Evolutionary conservation across 2,113 vertebrate genomes (phyloP).

Genomic region (Odocoileus hemionus): DNA sequence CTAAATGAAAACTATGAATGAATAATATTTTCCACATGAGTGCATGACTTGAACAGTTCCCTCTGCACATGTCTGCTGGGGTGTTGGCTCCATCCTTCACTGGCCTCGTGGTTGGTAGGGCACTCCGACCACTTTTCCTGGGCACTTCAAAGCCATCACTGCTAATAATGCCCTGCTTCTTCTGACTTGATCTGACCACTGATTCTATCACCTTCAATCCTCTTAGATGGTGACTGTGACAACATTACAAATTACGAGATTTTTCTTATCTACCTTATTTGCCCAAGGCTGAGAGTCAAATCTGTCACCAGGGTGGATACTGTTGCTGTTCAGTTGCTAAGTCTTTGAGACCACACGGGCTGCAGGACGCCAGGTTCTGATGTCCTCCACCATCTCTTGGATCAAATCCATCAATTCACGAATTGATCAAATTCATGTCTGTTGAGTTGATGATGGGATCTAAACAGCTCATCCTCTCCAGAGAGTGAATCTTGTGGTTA

Average conservation of each 20-base stretch:
- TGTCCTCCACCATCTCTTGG: background rate
- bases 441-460: background rate
- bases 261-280: background rate
- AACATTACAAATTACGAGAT: too few relatives aligned
- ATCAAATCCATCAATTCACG: background rate
- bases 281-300: background rate
- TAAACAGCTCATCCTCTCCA: background rate
- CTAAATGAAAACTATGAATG: background rate
- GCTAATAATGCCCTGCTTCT: background rate
- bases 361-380: background rate
- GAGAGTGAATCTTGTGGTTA: background rate
- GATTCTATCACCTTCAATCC: background rate
- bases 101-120: background rate
- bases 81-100: background rate
- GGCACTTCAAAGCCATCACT: background rate
- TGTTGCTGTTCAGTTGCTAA: background rate
- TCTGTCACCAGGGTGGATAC: background rate
- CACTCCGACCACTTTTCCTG: background rate
- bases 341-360: background rate
- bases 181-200: background rate
- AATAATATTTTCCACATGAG: background rate
- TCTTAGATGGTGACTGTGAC: background rate
- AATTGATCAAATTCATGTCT: background rate
- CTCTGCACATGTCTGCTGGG: background rate
- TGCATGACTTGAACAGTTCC: background rate